These are phyloP conservation scores for Paramormyrops kingsleyae DNA, from an alignment of 2,113 vertebrate genomes.

Conservation along the genomic window DNA sequence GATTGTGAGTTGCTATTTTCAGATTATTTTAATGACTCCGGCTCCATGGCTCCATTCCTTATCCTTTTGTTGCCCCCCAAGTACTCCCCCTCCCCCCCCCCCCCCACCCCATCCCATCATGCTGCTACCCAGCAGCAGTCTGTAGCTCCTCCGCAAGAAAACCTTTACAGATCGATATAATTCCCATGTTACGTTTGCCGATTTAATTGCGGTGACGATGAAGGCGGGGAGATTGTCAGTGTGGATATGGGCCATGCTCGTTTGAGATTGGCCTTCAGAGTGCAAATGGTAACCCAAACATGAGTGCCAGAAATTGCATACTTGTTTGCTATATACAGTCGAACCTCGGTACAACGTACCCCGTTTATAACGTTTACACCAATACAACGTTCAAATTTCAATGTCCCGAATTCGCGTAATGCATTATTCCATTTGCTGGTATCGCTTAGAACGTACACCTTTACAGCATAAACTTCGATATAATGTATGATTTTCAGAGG, in stretches of 20 bases:
- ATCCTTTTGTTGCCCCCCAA: slow-evolving; percentile 30
- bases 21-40: slow-evolving; percentile 70
- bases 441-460: no score
- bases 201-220: slow-evolving; percentile 3
- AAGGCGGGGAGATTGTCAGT: background rate
- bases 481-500: no score
- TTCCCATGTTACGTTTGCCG: background rate
- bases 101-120: slow-evolving; percentile 13
- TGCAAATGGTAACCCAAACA: background rate
- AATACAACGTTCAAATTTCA: no score
- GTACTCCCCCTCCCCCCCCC: slow-evolving; percentile 34
- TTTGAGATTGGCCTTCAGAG: background rate
- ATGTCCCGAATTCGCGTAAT: no score
- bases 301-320: background rate
- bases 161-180: background rate
- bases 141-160: background rate
- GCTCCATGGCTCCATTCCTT: slow-evolving; percentile 59
- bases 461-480: no score
- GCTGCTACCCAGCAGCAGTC: background rate
- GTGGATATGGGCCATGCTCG: background rate
- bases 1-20: slow-evolving; percentile 70
- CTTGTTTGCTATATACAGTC: background rate
- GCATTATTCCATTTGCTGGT: no score
- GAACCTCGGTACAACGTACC: no score
- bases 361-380: no score